phyloP scores from a whole-genome alignment of 2,888 invertebrate genomes.

The Synergus japonicus region DNA sequence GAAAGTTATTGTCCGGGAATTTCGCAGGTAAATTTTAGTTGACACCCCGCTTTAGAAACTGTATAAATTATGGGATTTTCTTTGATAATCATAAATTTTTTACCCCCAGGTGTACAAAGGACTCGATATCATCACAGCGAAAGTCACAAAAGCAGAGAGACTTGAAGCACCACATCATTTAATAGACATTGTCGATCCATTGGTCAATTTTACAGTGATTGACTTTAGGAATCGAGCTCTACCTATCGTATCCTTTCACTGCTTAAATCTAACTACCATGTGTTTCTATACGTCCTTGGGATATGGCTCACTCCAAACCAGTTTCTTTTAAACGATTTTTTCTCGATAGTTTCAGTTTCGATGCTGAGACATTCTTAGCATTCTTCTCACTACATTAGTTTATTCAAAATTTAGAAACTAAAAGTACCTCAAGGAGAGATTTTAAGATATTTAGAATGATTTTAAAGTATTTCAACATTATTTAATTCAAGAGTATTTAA shows the following conservation, averaged over 20 bases:
- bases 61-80: slow-evolving; percentile 13
- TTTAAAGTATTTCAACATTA: no score
- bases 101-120: slow-evolving; percentile 94
- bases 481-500: no score
- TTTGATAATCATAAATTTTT: slow-evolving; percentile 7
- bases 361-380: slow-evolving; percentile 22
- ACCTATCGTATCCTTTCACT: slow-evolving; percentile 88
- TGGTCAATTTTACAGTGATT: slow-evolving; percentile 88
- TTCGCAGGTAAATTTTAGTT: no score
- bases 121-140: slow-evolving; percentile 95
- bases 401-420: not conserved
- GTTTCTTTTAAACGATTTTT: slow-evolving; percentile 30
- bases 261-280: slow-evolving; percentile 1
- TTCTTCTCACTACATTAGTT: not conserved
- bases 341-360: slow-evolving; percentile 9
- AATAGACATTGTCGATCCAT: slow-evolving; percentile 90
- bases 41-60: not conserved
- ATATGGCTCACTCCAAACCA: slow-evolving; percentile 3
- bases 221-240: slow-evolving; percentile 90
- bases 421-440: not conserved
- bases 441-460: no score
- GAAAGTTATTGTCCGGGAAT: no score
- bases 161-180: slow-evolving; percentile 90
- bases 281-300: slow-evolving; percentile 37
- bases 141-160: slow-evolving; percentile 90